Conservation (phyloP, 2,888 invertebrate genomes). For the Dryococelus australis region DNA sequence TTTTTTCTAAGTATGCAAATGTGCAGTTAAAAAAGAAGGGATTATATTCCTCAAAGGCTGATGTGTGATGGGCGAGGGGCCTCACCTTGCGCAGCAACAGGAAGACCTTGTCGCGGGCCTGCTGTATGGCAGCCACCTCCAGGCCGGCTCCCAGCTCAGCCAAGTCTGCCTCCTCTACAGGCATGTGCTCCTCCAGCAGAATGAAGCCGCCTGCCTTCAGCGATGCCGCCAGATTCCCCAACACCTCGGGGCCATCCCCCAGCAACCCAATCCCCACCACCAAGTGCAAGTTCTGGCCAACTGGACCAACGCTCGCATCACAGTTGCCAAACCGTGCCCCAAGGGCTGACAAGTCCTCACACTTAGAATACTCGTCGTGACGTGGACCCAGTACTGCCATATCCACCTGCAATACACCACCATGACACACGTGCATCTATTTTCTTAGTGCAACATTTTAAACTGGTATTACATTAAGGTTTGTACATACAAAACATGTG, state of each 20-base stretch:
- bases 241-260: conserved; percentile 61
- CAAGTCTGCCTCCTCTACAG: conserved; percentile 45
- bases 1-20: no score
- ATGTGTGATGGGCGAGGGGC: no score
- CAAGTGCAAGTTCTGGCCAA: conserved; percentile 74
- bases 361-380: conserved; percentile 62
- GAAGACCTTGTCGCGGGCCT: conserved; percentile 69
- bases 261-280: conserved; percentile 70
- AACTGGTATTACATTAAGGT: no score
- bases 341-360: conserved; percentile 64
- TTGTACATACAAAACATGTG: no score
- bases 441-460: no score
- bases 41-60: no score
- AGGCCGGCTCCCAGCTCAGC: conserved; percentile 58
- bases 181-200: conserved; percentile 73
- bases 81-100: conserved; percentile 69
- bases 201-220: conserved; percentile 75
- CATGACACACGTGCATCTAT: no score
- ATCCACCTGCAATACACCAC: conserved; percentile 59
- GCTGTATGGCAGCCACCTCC: conserved; percentile 67
- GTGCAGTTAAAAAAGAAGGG: no score
- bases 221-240: conserved; percentile 68
- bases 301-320: conserved; percentile 66
- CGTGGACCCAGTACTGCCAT: conserved; percentile 65
- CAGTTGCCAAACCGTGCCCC: conserved; percentile 71